phyloP scores from a whole-genome alignment of 2,113 vertebrate species.

The Lamprologus sp. region DNA sequence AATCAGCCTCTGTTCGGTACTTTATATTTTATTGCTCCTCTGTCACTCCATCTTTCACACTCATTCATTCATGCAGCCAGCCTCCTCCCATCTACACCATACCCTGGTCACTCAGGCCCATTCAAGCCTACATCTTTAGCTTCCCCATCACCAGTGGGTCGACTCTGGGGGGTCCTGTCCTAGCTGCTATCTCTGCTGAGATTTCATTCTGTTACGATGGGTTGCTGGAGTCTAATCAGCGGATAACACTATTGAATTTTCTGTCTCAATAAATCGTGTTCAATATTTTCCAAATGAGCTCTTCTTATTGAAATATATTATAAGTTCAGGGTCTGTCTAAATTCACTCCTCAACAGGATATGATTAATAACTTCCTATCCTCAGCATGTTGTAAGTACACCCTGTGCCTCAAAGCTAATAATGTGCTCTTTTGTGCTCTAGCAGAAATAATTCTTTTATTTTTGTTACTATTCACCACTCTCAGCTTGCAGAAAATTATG shows the following conservation, averaged over 20 bases:
- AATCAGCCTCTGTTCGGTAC: background rate
- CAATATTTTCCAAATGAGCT: background rate
- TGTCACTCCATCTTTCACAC: background rate
- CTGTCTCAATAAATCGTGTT: background rate
- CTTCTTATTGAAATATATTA: background rate
- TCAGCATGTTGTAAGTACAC: background rate
- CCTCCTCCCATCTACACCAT: background rate
- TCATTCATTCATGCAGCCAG: background rate
- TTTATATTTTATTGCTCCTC: background rate
- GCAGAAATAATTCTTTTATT: background rate
- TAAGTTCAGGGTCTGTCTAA: background rate
- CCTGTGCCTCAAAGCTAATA: background rate
- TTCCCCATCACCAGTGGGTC: background rate
- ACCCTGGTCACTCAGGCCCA: background rate
- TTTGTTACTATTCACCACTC: background rate
- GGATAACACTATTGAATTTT: background rate
- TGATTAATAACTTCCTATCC: background rate
- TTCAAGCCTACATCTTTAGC: background rate
- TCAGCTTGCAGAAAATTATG: background rate
- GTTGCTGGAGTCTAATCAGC: background rate
- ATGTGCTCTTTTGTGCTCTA: background rate
- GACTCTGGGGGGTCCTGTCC: background rate
- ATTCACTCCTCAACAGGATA: background rate
- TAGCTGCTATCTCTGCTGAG: background rate
- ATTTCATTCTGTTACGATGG: background rate